Evolutionary conservation across 2,888 invertebrate species (phyloP).

Genomic region (Torymus texanus): DNA sequence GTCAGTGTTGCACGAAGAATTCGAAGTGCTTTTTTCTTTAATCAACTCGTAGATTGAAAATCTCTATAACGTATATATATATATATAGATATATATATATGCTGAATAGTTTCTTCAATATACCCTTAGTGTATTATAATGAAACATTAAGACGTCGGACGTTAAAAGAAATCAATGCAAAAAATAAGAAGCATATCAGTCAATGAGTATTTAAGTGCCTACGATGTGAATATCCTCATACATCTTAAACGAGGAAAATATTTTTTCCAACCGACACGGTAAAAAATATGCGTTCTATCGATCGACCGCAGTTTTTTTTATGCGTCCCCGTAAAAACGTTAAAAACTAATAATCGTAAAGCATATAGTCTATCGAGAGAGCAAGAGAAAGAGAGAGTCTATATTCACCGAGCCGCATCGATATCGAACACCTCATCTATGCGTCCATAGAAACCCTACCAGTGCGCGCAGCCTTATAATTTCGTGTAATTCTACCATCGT

Average conservation of each 20-base stretch:
- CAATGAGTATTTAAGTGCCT: no score
- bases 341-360: no score
- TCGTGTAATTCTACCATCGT: conserved; percentile 1
- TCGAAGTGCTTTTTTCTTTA: no score
- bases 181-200: not conserved
- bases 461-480: conserved; percentile 11
- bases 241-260: no score
- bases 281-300: no score
- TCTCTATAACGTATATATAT: not conserved
- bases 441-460: not conserved
- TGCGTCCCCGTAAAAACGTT: no score
- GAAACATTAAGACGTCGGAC: not conserved
- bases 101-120: not conserved
- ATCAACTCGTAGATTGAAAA: not conserved
- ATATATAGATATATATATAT: not conserved
- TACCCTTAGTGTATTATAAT: not conserved
- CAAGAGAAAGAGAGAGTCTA: no score
- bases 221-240: no score
- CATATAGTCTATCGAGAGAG: no score
- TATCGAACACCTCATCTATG: not conserved
- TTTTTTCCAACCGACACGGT: no score
- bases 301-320: no score
- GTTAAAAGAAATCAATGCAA: not conserved
- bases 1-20: no score
- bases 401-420: not conserved